Conservation (phyloP, 1,140 invertebrate species). For the Pseudomyrmex flavicornis region DNA sequence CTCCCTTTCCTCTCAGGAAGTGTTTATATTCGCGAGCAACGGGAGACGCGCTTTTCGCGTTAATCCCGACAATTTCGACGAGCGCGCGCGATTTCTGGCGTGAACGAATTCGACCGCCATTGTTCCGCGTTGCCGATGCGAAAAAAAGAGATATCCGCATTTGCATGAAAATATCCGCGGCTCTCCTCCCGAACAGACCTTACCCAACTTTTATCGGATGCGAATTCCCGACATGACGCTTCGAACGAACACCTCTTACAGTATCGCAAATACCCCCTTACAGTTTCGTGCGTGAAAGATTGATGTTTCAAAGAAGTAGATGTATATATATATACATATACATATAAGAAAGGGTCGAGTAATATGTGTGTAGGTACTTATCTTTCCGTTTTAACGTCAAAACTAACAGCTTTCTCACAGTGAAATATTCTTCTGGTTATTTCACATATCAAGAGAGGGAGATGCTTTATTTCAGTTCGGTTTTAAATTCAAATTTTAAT, state of each 20-base stretch:
- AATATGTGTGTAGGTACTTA: not conserved
- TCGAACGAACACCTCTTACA: slow-evolving; percentile 18
- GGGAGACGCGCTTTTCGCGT: slow-evolving; percentile 24
- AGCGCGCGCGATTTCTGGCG: slow-evolving; percentile 59
- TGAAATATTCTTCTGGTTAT: not conserved
- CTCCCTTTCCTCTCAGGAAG: slow-evolving; percentile 35
- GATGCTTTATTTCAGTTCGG: not conserved
- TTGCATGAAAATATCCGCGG: slow-evolving; percentile 71
- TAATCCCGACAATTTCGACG: slow-evolving; percentile 71
- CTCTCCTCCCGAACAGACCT: not conserved
- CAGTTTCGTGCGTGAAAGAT: slow-evolving; percentile 49
- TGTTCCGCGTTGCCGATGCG: slow-evolving; percentile 47
- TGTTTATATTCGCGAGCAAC: slow-evolving; percentile 57
- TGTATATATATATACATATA: not conserved
- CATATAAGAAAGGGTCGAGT: not conserved
- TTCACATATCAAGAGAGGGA: too few species aligned
- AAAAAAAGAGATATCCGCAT: slow-evolving; percentile 54
- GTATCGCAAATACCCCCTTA: slow-evolving; percentile 32
- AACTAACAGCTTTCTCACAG: not conserved
- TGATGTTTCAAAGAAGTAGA: slow-evolving; percentile 27
- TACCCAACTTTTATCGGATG: not conserved
- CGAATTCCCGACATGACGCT: slow-evolving; percentile 26
- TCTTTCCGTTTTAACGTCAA: slow-evolving; percentile 7
- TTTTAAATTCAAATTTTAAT: not conserved
- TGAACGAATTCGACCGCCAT: slow-evolving; percentile 66